Conservation (phyloP, 2,888 invertebrate species). For the Synanthedon myopaeformis region DNA sequence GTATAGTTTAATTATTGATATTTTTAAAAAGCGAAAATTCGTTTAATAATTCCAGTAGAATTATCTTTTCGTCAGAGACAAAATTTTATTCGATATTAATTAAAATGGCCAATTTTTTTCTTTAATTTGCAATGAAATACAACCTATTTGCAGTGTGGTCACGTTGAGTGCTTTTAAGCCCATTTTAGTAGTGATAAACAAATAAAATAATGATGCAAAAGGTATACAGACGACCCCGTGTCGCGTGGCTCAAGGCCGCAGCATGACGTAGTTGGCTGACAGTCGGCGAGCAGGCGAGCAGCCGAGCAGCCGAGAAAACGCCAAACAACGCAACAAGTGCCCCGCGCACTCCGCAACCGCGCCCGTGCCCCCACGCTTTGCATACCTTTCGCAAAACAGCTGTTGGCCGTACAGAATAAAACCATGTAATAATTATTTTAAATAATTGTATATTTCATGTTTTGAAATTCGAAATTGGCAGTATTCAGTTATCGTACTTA, state of each 20-base stretch:
- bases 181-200: too few species aligned
- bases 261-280: constrained; percentile 33
- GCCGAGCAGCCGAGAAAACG: constrained; percentile 40
- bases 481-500: too few species aligned
- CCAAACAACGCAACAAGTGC: constrained; percentile 68
- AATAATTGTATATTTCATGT: neutral
- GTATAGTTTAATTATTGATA: too few species aligned
- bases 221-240: neutral
- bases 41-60: too few species aligned
- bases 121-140: too few species aligned
- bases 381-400: constrained; percentile 44
- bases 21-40: too few species aligned
- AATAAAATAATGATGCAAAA: neutral
- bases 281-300: constrained; percentile 27
- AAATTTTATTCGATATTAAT: too few species aligned
- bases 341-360: constrained; percentile 19
- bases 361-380: constrained; percentile 33
- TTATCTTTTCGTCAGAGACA: too few species aligned
- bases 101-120: too few species aligned
- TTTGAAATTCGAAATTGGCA: neutral
- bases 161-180: too few species aligned
- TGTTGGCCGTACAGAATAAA: constrained; percentile 11
- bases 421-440: neutral
- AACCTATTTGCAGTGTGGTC: too few species aligned
- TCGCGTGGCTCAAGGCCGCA: constrained; percentile 29